These are phyloP conservation scores for Gymnosoma rotundatum DNA, from an alignment of 2,888 invertebrate genomes.

Conservation along the genomic window DNA sequence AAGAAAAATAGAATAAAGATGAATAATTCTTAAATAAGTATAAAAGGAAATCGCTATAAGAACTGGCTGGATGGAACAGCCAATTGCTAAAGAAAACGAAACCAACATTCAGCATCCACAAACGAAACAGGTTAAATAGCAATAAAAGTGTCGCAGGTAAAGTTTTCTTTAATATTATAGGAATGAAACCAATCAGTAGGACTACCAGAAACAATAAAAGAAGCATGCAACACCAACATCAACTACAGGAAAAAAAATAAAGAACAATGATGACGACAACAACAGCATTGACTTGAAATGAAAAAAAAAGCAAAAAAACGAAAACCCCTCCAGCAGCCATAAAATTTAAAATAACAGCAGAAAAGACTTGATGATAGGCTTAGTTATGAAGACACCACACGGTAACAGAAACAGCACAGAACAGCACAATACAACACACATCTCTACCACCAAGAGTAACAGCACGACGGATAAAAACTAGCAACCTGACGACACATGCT, in stretches of 20 bases:
- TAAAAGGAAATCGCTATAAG: slow-evolving; percentile 16
- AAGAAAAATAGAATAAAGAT: neutral
- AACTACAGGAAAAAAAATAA: neutral
- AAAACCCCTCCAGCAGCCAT: slow-evolving; percentile 47
- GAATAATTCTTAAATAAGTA: slow-evolving; percentile 17
- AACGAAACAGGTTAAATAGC: slow-evolving; percentile 71
- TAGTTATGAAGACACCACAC: slow-evolving; percentile 55
- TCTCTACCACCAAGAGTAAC: slow-evolving; percentile 1
- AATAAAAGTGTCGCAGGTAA: slow-evolving; percentile 73
- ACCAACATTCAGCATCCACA: slow-evolving; percentile 31
- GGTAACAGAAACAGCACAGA: slow-evolving; percentile 31
- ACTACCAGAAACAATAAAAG: slow-evolving; percentile 42
- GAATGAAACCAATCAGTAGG: slow-evolving; percentile 57
- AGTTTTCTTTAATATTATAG: slow-evolving; percentile 58
- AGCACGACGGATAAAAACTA: slow-evolving; percentile 5
- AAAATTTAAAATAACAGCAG: slow-evolving; percentile 38
- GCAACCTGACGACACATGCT: slow-evolving; percentile 50
- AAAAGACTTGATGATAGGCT: slow-evolving; percentile 62
- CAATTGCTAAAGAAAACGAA: slow-evolving; percentile 1
- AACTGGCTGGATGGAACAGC: slow-evolving; percentile 1
- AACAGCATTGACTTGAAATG: slow-evolving; percentile 21
- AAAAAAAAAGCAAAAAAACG: neutral
- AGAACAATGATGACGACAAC: slow-evolving; percentile 40
- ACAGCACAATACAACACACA: slow-evolving; percentile 1
- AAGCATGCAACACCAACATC: slow-evolving; percentile 20